A percentile compares a stretch with the other conserved stretches of the same genome.
phyloP scores from a whole-genome alignment of 2,888 invertebrate species.

The Spilosoma lubricipeda region DNA sequence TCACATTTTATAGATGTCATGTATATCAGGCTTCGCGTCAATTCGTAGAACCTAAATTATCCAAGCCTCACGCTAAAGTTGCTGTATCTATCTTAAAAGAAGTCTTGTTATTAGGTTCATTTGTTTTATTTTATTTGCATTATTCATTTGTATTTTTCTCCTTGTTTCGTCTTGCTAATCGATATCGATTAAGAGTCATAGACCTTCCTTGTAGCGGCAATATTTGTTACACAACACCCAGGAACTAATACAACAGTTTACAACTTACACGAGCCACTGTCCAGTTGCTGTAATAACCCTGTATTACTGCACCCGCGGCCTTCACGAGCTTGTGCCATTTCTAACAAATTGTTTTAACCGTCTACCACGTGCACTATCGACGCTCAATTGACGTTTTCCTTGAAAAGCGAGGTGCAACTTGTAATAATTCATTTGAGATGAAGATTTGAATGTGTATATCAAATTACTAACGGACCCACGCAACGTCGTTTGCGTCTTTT shows the following conservation, averaged over 20 bases:
- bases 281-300: slow-evolving; percentile 77
- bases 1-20: background rate
- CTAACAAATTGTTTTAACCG: slow-evolving; percentile 73
- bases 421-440: background rate
- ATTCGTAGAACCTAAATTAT: background rate
- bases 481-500: too few species aligned
- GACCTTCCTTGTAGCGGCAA: background rate
- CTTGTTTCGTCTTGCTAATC: background rate
- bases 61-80: background rate
- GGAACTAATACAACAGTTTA: slow-evolving; percentile 17
- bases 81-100: background rate
- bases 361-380: slow-evolving; percentile 77
- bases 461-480: too few species aligned
- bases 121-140: background rate
- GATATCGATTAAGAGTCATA: background rate
- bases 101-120: background rate
- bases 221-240: slow-evolving; percentile 5
- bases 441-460: too few species aligned
- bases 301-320: slow-evolving; percentile 83
- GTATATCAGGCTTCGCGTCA: background rate
- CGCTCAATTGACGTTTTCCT: slow-evolving; percentile 48
- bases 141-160: background rate
- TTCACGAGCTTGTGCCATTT: slow-evolving; percentile 81
- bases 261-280: slow-evolving; percentile 50
- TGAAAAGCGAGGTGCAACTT: slow-evolving; percentile 21